Base-by-base conservation (phyloP, 2,113 vertebrate species). In the Ceuthmochares aereus region DNA sequence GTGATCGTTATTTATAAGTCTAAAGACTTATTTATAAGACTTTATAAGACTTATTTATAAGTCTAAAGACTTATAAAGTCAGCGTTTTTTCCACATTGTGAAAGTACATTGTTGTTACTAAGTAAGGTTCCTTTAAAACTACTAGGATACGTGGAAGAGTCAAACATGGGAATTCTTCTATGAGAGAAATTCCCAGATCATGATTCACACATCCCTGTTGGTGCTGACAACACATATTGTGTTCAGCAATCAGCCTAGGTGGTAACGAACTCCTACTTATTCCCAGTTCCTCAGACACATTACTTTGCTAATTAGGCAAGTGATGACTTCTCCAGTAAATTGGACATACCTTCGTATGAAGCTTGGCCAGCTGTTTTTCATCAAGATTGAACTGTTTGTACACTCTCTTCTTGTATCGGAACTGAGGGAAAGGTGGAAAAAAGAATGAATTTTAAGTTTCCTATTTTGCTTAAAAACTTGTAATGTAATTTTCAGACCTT, bases 391-490 rank as follows among this genome's bases (percentile, higher is more conserved):
- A 98, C 97, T 99, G 99, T 64, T 98, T 99, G 98, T 99, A 99
- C 60, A 99, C 99, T 89, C 99, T 98, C 81, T 98, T 99, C 98
- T 99, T 99, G 96, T 99, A 99, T 27, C 99, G 99, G 97, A 99
- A 99, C 99, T 99, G 91, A 85, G 45, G 52, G 21, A 72, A 12
- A 25, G 56, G 55, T n/a, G 34, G 21, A 12, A 30, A 12, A 23
- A 75, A 56, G 12, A 56, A 56, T 4, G 14, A 6, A 36, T n/a
- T 82, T 37, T 12, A 42, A 12, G n/a, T 10, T 3, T 27, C 36
- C 9, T 29, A 4, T 3, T 30, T 72, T 29, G 55, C 60, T 73
- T 51, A 10, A 63, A 63, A 89, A 45, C 3, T 7, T 27, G 0
- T n/a, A 20, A 37, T 14, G 36, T 1, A 1, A 54, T 59, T 82